phyloP scores from a whole-genome alignment of 2,888 invertebrate genomes.

The Cryptus viduatorius region DNA sequence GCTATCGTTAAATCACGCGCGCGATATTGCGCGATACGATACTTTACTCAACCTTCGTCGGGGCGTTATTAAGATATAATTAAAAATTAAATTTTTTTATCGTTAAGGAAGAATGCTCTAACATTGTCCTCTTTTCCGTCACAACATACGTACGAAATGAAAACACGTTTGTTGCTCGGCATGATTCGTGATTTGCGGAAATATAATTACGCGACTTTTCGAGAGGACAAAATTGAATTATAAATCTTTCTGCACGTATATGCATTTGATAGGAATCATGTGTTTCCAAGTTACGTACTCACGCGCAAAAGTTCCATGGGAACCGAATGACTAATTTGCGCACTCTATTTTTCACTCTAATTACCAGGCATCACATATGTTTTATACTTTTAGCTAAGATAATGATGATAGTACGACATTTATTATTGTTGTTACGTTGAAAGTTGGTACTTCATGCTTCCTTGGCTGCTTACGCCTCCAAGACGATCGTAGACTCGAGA shows the following conservation, averaged over 20 bases:
- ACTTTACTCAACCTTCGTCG: too few relatives aligned
- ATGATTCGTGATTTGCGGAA: neutral
- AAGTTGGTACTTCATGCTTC: slow-evolving; percentile 33
- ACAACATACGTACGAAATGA: too few relatives aligned
- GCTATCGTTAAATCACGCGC: too few relatives aligned
- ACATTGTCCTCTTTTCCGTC: too few relatives aligned
- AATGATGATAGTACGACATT: slow-evolving; percentile 17
- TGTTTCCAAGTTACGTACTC: neutral
- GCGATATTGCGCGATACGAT: too few relatives aligned
- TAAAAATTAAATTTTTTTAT: too few relatives aligned
- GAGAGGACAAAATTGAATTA: neutral
- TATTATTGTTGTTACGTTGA: slow-evolving; percentile 26
- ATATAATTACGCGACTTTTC: neutral
- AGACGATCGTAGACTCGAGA: slow-evolving; percentile 33
- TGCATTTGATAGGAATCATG: slow-evolving; percentile 27
- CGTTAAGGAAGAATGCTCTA: too few relatives aligned
- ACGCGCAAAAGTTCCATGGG: slow-evolving; percentile 21
- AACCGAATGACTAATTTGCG: slow-evolving; percentile 30
- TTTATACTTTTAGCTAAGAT: neutral
- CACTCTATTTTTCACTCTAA: slow-evolving; percentile 19
- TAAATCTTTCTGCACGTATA: neutral
- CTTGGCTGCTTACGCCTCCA: slow-evolving; percentile 16
- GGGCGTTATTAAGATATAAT: too few relatives aligned
- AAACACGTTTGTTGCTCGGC: too few relatives aligned
- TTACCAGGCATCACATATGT: slow-evolving; percentile 12